Conservation (phyloP, 2,113 vertebrate species). For the Misgurnus mizolepis region DNA sequence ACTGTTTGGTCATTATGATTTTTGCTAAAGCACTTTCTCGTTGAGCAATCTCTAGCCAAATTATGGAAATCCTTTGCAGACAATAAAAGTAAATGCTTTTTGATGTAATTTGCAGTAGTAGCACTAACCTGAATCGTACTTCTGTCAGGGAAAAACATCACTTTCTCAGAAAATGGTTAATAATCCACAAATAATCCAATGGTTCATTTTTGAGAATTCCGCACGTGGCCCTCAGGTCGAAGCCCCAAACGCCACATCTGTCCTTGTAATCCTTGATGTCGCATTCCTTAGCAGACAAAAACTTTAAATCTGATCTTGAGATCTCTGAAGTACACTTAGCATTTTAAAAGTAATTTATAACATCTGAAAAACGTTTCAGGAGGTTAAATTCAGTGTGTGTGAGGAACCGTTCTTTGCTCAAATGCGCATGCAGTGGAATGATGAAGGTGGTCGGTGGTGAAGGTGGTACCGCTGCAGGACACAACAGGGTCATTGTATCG, state of each 20-base stretch:
- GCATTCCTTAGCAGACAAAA: neutral
- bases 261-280: too few relatives aligned
- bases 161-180: neutral
- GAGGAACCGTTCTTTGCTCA: neutral
- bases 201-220: neutral
- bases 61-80: neutral
- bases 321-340: too few relatives aligned
- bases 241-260: too few relatives aligned
- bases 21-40: conserved; percentile 5
- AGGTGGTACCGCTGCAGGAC: conserved; percentile 36
- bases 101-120: neutral
- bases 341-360: neutral
- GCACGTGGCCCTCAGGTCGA: too few relatives aligned
- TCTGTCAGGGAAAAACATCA: neutral
- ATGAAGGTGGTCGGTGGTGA: conserved; percentile 23
- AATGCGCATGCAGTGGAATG: conserved; percentile 11
- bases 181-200: conserved; percentile 9
- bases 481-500: conserved; percentile 50
- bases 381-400: neutral
- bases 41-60: neutral
- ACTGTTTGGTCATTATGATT: conserved; percentile 7
- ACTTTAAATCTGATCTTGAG: neutral
- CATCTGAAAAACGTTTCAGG: neutral
- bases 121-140: conserved; percentile 26
- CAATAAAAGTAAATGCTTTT: neutral